Percentiles rank a stretch among this genome's conserved stretches.
These are phyloP conservation scores for Dolichotis patagonum DNA, from an alignment of 2,113 vertebrate species.

Conservation along the genomic window DNA sequence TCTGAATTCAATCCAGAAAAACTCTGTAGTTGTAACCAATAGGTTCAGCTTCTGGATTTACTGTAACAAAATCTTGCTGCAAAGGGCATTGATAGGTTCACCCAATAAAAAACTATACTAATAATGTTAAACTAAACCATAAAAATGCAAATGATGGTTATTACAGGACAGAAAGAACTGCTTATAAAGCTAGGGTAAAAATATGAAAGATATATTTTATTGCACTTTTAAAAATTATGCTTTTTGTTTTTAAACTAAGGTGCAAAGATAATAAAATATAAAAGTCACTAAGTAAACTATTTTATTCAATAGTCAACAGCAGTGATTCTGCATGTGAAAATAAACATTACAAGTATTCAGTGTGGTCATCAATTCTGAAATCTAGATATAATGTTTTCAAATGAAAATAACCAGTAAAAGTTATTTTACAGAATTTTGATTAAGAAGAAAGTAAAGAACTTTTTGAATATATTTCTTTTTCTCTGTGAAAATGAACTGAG, in stretches of 20 bases:
- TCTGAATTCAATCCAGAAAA: constrained; percentile 56
- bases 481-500: constrained; percentile 41
- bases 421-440: constrained; percentile 56
- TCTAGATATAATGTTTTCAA: constrained; percentile 37
- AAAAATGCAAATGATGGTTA: constrained; percentile 66
- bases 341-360: constrained; percentile 32
- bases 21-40: constrained; percentile 40
- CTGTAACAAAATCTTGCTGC: constrained; percentile 71
- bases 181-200: constrained; percentile 63
- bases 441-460: constrained; percentile 43
- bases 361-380: neutral
- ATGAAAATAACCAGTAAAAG: constrained; percentile 28
- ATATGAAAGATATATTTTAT: constrained; percentile 71
- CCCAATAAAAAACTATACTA: constrained; percentile 70
- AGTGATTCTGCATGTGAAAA: constrained; percentile 48
- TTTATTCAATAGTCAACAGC: constrained; percentile 59
- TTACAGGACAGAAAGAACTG: constrained; percentile 42
- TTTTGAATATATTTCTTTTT: neutral
- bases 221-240: constrained; percentile 58
- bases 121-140: constrained; percentile 72
- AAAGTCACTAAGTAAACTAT: constrained; percentile 40
- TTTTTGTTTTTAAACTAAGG: constrained; percentile 64
- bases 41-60: constrained; percentile 60
- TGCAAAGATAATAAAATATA: constrained; percentile 63
- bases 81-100: constrained; percentile 57